phyloP scores from a whole-genome alignment of 2,888 invertebrate species.

The Anagyrus pseudococci region DNA sequence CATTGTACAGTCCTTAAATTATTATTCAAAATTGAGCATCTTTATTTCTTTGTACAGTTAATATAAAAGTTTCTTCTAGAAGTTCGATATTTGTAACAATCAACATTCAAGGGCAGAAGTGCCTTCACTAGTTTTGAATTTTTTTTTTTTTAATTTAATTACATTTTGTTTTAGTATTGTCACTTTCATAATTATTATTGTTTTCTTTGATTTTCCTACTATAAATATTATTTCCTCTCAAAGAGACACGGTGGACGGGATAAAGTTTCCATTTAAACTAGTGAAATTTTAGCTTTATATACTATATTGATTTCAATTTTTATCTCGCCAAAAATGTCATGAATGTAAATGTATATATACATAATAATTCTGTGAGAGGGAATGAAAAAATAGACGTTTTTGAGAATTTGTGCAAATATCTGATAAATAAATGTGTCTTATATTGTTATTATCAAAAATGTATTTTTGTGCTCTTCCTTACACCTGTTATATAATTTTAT shows the following conservation, averaged over 20 bases:
- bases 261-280: conserved; percentile 35
- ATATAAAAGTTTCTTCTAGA: conserved; percentile 32
- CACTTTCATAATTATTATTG: conserved; percentile 14
- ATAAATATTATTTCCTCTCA: conserved; percentile 20
- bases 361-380: conserved; percentile 33
- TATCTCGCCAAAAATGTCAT: conserved; percentile 32
- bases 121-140: conserved; percentile 32
- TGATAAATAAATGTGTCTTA: conserved; percentile 58
- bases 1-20: conserved; percentile 26
- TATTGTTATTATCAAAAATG: conserved; percentile 51
- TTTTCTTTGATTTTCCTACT: conserved; percentile 9
- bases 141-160: conserved; percentile 13
- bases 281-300: conserved; percentile 28
- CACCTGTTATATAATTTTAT: too few relatives aligned
- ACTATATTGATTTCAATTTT: conserved; percentile 34
- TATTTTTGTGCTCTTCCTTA: too few relatives aligned
- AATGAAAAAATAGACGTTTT: conserved; percentile 39
- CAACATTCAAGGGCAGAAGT: conserved; percentile 33
- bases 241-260: conserved; percentile 34
- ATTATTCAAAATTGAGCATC: conserved; percentile 28
- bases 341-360: conserved; percentile 42
- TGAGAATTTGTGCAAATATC: conserved; percentile 43
- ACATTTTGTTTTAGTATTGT: conserved; percentile 27
- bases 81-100: conserved; percentile 35
- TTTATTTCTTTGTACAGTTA: conserved; percentile 36